Conservation (phyloP, 2,797 vertebrate genomes). For the Yasuhikotakia modesta region DNA sequence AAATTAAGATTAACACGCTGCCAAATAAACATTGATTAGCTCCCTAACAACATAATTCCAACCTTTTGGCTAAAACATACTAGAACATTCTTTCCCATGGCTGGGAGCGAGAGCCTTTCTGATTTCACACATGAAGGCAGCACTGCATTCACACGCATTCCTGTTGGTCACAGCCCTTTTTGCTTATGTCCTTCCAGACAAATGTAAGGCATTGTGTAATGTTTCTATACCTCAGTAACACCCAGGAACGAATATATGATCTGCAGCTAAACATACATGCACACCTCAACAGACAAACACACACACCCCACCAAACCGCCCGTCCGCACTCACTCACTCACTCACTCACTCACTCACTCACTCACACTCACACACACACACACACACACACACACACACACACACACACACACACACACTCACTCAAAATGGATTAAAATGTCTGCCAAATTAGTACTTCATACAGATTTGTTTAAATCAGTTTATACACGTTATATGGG, state of each 20-base stretch:
- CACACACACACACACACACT: conserved; percentile 23
- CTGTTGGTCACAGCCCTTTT: background rate
- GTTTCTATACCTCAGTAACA: background rate
- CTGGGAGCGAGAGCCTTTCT: background rate
- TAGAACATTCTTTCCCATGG: background rate
- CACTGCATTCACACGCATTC: background rate
- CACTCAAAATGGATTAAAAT: conserved; percentile 43
- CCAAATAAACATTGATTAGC: background rate
- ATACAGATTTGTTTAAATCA: conserved; percentile 52
- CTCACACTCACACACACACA: conserved; percentile 30
- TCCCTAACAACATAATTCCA: background rate
- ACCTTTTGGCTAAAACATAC: background rate
- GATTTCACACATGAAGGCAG: conserved; percentile 29
- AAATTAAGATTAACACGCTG: conserved; percentile 10
- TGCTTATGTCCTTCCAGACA: background rate
- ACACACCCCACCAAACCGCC: background rate
- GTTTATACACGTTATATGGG: conserved; percentile 54
- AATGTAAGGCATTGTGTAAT: conserved; percentile 22
- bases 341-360: too few species aligned
- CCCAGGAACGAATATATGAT: conserved; percentile 5
- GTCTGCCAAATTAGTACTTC: conserved; percentile 27
- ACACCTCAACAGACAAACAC: conserved; percentile 29
- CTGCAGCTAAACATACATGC: background rate
- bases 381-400: conserved; percentile 24
- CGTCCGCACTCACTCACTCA: conserved; percentile 9